phyloP scores from a whole-genome alignment of 2,797 vertebrate genomes.

The Argya squamiceps region DNA sequence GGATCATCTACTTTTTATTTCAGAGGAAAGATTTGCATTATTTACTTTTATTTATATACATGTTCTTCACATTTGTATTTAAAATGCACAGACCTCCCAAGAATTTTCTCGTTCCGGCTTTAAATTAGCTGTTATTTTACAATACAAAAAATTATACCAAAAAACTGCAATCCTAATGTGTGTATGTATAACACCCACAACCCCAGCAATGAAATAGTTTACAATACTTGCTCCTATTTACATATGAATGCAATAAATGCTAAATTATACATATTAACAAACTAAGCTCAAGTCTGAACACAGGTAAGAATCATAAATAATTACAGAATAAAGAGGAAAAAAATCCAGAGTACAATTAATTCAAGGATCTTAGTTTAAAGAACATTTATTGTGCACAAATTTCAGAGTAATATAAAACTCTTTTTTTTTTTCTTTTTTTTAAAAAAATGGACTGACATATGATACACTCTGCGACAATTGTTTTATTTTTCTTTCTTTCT shows the following conservation, averaged over 20 bases:
- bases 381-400: slow-evolving; percentile 65
- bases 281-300: slow-evolving; percentile 72
- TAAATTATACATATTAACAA: slow-evolving; percentile 97
- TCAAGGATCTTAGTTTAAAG: slow-evolving; percentile 67
- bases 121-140: slow-evolving; percentile 90
- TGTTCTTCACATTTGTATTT: slow-evolving; percentile 88
- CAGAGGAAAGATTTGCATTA: slow-evolving; percentile 89
- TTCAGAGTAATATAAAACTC: slow-evolving; percentile 55
- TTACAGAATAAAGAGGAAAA: slow-evolving; percentile 22
- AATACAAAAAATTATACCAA: slow-evolving; percentile 84
- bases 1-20: slow-evolving; percentile 90
- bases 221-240: slow-evolving; percentile 96
- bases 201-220: slow-evolving; percentile 84
- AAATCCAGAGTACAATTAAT: slow-evolving; percentile 63
- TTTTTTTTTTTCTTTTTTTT: neutral
- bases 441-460: neutral
- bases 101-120: slow-evolving; percentile 73
- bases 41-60: slow-evolving; percentile 89
- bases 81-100: slow-evolving; percentile 81
- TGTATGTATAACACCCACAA: slow-evolving; percentile 77
- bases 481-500: neutral
- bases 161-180: slow-evolving; percentile 76
- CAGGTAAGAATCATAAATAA: slow-evolving; percentile 64
- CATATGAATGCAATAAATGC: slow-evolving; percentile 86
- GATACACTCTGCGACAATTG: neutral